Evolutionary conservation across 2,113 vertebrate species (phyloP), one percentile per base, ranked within the genome.

Genomic region (Syngnathus floridae): DNA sequence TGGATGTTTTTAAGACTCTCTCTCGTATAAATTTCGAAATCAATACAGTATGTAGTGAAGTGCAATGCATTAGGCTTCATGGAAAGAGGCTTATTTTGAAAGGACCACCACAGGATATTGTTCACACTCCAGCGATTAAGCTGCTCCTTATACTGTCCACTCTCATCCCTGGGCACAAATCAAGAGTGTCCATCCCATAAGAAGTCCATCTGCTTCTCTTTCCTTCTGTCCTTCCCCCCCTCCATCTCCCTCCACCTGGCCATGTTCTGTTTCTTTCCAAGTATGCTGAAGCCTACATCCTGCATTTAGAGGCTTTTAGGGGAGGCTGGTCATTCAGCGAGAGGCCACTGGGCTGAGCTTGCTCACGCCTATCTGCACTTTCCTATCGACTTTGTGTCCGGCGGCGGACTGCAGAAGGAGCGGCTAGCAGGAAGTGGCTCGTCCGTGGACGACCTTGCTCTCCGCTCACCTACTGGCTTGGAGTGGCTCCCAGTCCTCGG

Each of bases 371-470:
- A 84, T 88, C 81, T 78, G 79, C 88, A 78, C 79, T 87, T 84
- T 78, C 62, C 75, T 81, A 76, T 84, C 74, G 82, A 82, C 78
- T 83, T 78, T 85, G 66, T 80, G 78, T 83, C 80, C 51, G 59
- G 58, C 58, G n/a, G 62, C 64, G 75, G 82, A 78, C 86, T 69
- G 35, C 67, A 75, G 55, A 45, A 45, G 74, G 76, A 87, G 82
- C 85, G 88, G 84, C 85, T 89, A 86, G 75, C 81, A 36, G 75
- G 76, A 75, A 78, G 84, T 71, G 68, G 83, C 52, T 83, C 89
- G 90, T 89, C 90, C 91, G 78, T 90, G 89, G 90, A 92, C 85
- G 91, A 91, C 91, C 91, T 92, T 92, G 91, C 89, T 90, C 26
- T 35, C 89, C 77, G 79, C 83, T 91, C 90, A 91, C 90, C 91